phyloP scores from a whole-genome alignment of 2,113 vertebrate genomes.

The Dipodomys merriami region DNA sequence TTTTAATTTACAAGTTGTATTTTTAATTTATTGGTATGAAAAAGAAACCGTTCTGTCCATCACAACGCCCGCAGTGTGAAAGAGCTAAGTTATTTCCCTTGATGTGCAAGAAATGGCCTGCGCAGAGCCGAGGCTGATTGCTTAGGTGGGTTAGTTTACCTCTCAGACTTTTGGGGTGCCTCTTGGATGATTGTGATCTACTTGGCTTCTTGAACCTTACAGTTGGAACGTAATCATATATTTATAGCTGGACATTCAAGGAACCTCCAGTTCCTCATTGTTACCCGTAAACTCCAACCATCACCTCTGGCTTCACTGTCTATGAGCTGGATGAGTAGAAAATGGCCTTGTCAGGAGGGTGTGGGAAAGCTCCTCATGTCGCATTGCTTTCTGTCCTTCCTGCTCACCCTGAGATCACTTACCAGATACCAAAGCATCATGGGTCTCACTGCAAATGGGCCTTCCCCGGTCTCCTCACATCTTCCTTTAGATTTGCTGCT shows the following conservation, averaged over 20 bases:
- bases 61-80: not conserved
- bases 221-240: no score
- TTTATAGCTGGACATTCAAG: not conserved
- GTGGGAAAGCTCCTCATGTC: not conserved
- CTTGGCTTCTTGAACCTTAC: not conserved
- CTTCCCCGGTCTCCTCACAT: not conserved
- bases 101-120: not conserved
- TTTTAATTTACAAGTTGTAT: not conserved
- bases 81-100: not conserved
- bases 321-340: not conserved
- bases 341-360: not conserved
- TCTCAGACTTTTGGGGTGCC: not conserved
- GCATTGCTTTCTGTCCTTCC: no score
- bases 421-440: not conserved
- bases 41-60: not conserved
- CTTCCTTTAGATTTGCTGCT: not conserved
- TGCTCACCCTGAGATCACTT: not conserved
- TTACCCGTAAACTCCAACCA: not conserved
- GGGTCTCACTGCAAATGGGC: not conserved
- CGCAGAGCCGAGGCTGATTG: not conserved
- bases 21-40: conserved; percentile 5
- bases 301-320: not conserved
- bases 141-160: not conserved
- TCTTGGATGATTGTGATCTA: no score
- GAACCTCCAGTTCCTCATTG: not conserved